Evolutionary conservation across 2,888 invertebrate genomes (phyloP).

Genomic region (Luperina nickerlii): DNA sequence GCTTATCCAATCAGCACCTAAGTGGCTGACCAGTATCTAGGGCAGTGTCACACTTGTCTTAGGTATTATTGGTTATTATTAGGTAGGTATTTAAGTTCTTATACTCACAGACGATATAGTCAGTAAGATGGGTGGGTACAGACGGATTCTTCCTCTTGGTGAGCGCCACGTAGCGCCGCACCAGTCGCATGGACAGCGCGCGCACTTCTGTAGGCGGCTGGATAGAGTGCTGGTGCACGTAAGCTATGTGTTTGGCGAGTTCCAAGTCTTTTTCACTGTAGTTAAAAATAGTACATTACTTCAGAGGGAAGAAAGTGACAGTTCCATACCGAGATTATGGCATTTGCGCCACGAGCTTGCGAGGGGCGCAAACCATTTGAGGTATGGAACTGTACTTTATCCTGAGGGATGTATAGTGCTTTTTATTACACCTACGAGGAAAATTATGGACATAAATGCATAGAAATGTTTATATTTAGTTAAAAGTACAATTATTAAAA

Average conservation of each 20-base stretch:
- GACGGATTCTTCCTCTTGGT: slow-evolving; percentile 97
- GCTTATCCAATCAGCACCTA: background rate
- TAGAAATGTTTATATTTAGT: too few species aligned
- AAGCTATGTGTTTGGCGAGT: slow-evolving; percentile 99
- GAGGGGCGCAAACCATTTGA: too few species aligned
- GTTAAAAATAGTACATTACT: too few species aligned
- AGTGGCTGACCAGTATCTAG: background rate
- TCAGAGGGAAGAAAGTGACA: too few species aligned
- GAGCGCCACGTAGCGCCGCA: slow-evolving; percentile 97
- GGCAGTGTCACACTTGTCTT: background rate
- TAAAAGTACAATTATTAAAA: too few species aligned
- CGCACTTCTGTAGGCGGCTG: slow-evolving; percentile 95
- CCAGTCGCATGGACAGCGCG: slow-evolving; percentile 97
- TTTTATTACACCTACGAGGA: too few species aligned
- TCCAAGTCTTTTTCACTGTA: slow-evolving; percentile 92
- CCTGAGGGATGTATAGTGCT: too few species aligned
- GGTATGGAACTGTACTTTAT: too few species aligned
- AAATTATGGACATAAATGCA: too few species aligned
- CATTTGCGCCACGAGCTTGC: too few species aligned
- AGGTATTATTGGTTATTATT: too few species aligned
- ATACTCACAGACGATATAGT: slow-evolving; percentile 77
- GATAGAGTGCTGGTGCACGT: slow-evolving; percentile 97
- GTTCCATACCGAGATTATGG: too few species aligned
- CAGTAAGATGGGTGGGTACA: slow-evolving; percentile 91
- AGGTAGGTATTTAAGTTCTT: background rate